phyloP scores from a whole-genome alignment of 2,113 vertebrate genomes.

The Dicaeum eximium region DNA sequence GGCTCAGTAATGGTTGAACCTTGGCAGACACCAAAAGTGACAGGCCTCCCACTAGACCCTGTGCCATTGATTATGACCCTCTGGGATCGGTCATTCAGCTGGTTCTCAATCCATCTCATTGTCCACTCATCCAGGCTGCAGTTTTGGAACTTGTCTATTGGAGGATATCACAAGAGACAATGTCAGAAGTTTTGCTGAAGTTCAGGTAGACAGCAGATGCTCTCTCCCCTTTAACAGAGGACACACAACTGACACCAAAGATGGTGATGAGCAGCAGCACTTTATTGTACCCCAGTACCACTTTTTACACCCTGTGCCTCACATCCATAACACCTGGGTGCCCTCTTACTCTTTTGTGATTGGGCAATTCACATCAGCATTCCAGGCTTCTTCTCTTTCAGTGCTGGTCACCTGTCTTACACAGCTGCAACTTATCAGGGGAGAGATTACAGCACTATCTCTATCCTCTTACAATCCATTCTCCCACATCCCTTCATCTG shows the following conservation, averaged over 20 bases:
- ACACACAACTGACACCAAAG: not conserved
- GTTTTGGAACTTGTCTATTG: not conserved
- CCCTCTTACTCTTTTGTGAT: not conserved
- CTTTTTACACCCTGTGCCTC: not conserved
- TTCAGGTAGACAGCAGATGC: too few relatives aligned
- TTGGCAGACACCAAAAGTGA: fast-evolving
- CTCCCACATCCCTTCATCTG: not conserved
- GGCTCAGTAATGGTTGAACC: not conserved
- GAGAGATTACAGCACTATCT: not conserved
- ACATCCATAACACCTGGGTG: not conserved
- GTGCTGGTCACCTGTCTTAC: not conserved
- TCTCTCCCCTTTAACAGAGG: not conserved
- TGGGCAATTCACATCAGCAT: not conserved
- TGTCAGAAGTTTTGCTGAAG: not conserved
- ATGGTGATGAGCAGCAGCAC: not conserved
- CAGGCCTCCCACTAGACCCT: too few relatives aligned
- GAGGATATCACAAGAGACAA: not conserved
- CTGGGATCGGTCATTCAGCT: not conserved
- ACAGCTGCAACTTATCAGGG: not conserved
- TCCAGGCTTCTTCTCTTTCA: not conserved
- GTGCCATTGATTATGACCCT: not conserved
- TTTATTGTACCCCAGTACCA: not conserved
- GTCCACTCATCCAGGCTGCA: not conserved
- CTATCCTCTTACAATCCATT: not conserved
- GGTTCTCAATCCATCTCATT: not conserved